Conservation (phyloP, 1,140 invertebrate species). For the Eueides isabella region DNA sequence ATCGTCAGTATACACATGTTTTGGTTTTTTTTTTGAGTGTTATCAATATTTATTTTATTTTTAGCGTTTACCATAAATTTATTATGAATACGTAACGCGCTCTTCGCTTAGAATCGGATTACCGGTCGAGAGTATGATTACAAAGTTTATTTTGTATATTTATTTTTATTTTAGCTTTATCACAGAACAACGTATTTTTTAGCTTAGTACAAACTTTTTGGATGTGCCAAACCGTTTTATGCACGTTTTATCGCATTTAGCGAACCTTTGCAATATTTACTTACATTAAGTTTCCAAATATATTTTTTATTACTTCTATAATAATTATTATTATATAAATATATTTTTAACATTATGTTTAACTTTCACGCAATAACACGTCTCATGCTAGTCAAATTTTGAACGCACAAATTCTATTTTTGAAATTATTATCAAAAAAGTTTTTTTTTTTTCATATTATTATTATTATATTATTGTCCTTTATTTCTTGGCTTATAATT, state of each 20-base stretch:
- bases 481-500: constrained; percentile 63
- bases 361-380: constrained; percentile 76
- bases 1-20: constrained; percentile 70
- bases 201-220: constrained; percentile 74
- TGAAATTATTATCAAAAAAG: constrained; percentile 55
- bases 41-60: constrained; percentile 12
- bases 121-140: neutral
- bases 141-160: constrained; percentile 54
- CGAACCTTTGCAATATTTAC: constrained; percentile 68
- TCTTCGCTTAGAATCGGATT: neutral
- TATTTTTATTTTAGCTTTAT: constrained; percentile 72
- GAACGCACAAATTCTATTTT: constrained; percentile 69
- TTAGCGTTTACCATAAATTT: neutral
- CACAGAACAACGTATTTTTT: constrained; percentile 69
- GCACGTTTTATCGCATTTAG: constrained; percentile 74
- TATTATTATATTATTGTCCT: constrained; percentile 44
- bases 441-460: constrained; percentile 53
- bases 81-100: constrained; percentile 1
- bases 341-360: constrained; percentile 54
- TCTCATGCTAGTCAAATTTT: constrained; percentile 80
- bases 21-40: constrained; percentile 56
- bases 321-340: constrained; percentile 32
- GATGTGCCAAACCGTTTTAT: constrained; percentile 76
- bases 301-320: constrained; percentile 50
- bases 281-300: constrained; percentile 66